Percentiles rank a stretch among this genome's conserved stretches.
Conservation (phyloP, 2,797 vertebrate species). For the Sebastes trivittatus region DNA sequence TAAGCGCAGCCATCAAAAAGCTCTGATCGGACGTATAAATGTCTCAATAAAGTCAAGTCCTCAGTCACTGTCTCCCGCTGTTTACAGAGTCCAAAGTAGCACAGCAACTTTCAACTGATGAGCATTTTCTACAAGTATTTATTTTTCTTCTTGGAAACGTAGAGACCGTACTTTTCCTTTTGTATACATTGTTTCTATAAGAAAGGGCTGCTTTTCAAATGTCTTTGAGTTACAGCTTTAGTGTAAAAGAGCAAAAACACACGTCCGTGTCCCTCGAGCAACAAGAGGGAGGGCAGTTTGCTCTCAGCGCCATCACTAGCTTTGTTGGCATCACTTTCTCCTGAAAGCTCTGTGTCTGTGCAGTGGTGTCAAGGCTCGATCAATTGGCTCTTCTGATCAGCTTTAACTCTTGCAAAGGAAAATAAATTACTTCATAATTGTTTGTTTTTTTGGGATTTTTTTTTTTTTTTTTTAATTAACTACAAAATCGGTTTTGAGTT, state of each 20-base stretch:
- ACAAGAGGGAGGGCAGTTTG: slow-evolving; percentile 55
- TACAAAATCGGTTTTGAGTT: slow-evolving; percentile 74
- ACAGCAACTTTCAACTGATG: slow-evolving; percentile 52
- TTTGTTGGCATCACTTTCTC: slow-evolving; percentile 78
- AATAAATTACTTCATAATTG: slow-evolving; percentile 72
- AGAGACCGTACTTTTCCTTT: slow-evolving; percentile 75
- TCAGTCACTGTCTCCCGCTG: slow-evolving; percentile 48
- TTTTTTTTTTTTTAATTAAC: slow-evolving; percentile 52
- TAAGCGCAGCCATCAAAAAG: slow-evolving; percentile 85
- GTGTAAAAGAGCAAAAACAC: slow-evolving; percentile 84
- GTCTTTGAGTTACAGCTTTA: slow-evolving; percentile 86
- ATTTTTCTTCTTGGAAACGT: slow-evolving; percentile 81
- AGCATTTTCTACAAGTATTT: slow-evolving; percentile 40
- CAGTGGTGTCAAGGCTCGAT: slow-evolving; percentile 73
- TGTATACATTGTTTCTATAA: slow-evolving; percentile 78
- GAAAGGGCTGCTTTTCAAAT: slow-evolving; percentile 86
- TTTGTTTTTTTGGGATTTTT: background rate
- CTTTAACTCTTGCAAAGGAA: slow-evolving; percentile 58
- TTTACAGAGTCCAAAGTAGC: slow-evolving; percentile 59
- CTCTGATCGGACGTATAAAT: slow-evolving; percentile 77
- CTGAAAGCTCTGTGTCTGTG: slow-evolving; percentile 69
- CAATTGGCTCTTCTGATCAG: slow-evolving; percentile 67
- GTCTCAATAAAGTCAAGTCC: slow-evolving; percentile 51
- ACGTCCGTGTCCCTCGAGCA: slow-evolving; percentile 76
- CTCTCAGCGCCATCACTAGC: slow-evolving; percentile 76